A percentile compares a stretch with the other conserved stretches of the same genome.
Evolutionary conservation across 1,140 invertebrate genomes (phyloP).

Genomic region (Dreissena polymorpha): DNA sequence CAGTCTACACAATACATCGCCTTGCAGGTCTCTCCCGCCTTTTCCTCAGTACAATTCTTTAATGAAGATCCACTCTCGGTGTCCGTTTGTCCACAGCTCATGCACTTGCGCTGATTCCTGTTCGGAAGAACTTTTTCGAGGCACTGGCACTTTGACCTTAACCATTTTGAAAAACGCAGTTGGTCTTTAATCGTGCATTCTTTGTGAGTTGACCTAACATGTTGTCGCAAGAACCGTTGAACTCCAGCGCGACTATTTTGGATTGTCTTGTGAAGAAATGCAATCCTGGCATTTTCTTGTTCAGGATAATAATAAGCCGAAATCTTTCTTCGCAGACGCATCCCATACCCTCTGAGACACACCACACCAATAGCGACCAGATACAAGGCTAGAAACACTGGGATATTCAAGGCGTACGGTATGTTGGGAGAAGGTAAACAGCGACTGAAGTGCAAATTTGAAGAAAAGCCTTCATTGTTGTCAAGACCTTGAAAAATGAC

Average conservation of each 20-base stretch:
- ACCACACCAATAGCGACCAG: background rate
- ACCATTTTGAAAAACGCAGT: background rate
- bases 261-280: conserved; percentile 16
- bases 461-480: conserved; percentile 1
- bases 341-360: background rate
- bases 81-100: background rate
- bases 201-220: conserved; percentile 5
- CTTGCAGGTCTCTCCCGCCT: background rate
- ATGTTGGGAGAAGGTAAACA: conserved; percentile 46
- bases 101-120: background rate
- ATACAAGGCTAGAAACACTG: conserved; percentile 1
- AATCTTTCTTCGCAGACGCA: conserved; percentile 14
- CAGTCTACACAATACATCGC: conserved; percentile 19
- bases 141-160: background rate
- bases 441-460: background rate
- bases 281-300: conserved; percentile 1
- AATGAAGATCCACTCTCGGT: background rate
- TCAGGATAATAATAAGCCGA: conserved; percentile 9
- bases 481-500: conserved; percentile 35
- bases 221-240: conserved; percentile 6
- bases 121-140: conserved; percentile 5
- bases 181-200: background rate
- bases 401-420: background rate
- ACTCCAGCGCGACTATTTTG: background rate
- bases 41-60: background rate